Base-by-base conservation (phyloP, 2,888 invertebrate genomes). In the Ophion slaviceki region DNA sequence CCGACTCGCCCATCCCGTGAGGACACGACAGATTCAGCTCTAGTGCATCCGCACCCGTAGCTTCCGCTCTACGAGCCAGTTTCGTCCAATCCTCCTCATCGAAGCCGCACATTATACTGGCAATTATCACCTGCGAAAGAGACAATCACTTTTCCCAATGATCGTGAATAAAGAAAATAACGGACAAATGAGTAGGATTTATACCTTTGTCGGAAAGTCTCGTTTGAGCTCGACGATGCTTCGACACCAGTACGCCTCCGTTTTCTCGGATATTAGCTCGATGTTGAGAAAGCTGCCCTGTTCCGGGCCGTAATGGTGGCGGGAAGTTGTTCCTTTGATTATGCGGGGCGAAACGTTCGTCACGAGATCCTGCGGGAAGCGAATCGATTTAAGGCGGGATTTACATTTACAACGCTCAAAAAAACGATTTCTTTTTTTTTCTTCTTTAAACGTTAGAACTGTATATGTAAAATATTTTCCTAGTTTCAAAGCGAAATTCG, bases 291-390 rank as follows among this genome's bases (percentile, higher is more conserved):
- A 99, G 3, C 98, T 97, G 10, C 98, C 97, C 94, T 99, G 99
- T n/a, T 98, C 98, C 0, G 99, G 99, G 0, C 99, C 99, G 94
- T 96, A 99, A 91, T 96, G 95, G 90, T 98, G 97, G 0, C 99
- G 98, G 0, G 98, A 97, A 0, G 99, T 99, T 0, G 97, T 97
- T 14, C 99, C 99, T 79, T 98, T 96, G 0, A 99, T 97, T 89
- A 99, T 99, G 82, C 99, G 96, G 0, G 99, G 99, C 0, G 99
- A 99, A 0, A 99, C 98, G 94, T 99, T 99, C 0, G 98, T 99
- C 6, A 99, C 98, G 83, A 98, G 93, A 93, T 99, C 99, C 97
- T 98, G 91, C n/a, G 91, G 90, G 86, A 5, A 2, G 53, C 17
- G 17, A 53, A 53, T 14, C 2, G 11, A 11, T 11, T 10, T 11